Evolutionary conservation across 2,797 vertebrate genomes (phyloP), one percentile per base, ranked within the genome.

Genomic region (Serranus cabrilla): DNA sequence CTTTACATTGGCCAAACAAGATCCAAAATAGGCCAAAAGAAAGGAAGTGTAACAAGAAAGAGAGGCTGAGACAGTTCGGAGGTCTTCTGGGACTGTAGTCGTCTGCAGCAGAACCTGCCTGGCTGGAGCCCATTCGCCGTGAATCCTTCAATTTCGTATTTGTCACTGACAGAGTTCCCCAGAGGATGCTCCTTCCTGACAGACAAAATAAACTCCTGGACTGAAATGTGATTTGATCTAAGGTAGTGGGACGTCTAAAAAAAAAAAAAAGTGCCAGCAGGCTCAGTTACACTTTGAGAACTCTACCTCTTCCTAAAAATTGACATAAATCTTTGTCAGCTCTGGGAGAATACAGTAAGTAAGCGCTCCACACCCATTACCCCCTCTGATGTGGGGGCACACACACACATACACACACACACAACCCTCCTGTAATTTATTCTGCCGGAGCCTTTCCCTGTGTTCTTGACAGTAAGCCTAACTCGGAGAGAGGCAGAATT

Each of bases 391-490:
- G 65, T 23, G 60, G 9, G 13, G n/a, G 20, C 45, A 62, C 43
- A 49, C 45, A 60, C 27, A 45, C 17, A 27, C 4, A 54, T 23
- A 65, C 55, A 57, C 12, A 77, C 20, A 47, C 10, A 60, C 52
- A 55, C 40, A 55, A 20, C 14, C 46, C 68, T 61, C 50, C 56
- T 79, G 75, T 92, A 89, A 93, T 94, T 93, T 94, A 94, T 94
- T 92, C 93, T 83, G 75, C 82, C 61, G 4, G 65, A 79, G 76
- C 75, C 81, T 78, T 87, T 91, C 70, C 80, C 79, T 90, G 87
- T 90, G 90, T 94, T 94, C 88, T 92, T 92, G 93, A 94, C 92
- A 91, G 92, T 92, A 92, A 82, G 87, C 88, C 85, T 78, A 74
- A 86, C 78, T 88, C 79, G 43, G 81, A 89, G 79, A 90, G 86